Evolutionary conservation across 2,888 invertebrate genomes (phyloP).

Genomic region (Acholoe squamosa): DNA sequence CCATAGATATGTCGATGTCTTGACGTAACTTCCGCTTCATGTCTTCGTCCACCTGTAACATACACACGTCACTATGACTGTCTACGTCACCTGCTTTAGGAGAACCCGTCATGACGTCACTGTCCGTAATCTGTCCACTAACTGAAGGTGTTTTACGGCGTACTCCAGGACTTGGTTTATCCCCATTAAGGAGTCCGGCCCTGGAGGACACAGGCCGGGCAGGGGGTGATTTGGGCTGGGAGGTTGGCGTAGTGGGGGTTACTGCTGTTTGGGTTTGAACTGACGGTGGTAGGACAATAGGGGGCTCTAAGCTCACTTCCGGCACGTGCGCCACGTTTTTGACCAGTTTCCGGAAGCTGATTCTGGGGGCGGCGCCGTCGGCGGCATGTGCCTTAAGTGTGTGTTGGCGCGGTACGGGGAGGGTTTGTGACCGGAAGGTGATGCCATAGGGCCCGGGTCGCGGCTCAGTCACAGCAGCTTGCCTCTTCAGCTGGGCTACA

Average conservation of each 20-base stretch:
- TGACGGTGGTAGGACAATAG: background rate
- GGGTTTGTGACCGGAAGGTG: background rate
- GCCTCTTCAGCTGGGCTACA: background rate
- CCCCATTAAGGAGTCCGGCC: background rate
- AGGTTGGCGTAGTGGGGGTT: background rate
- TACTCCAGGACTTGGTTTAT: background rate
- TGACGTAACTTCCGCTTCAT: slow-evolving; percentile 47
- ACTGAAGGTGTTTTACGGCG: background rate
- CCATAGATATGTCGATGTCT: slow-evolving; percentile 61
- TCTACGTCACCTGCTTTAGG: background rate
- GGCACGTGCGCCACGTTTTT: slow-evolving; percentile 23
- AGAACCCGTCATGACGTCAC: background rate
- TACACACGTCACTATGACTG: slow-evolving; percentile 32
- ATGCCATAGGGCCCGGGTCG: slow-evolving; percentile 14
- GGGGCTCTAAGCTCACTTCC: background rate
- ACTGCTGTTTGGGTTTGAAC: background rate
- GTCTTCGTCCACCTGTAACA: slow-evolving; percentile 64
- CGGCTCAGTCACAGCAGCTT: background rate
- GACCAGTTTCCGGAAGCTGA: slow-evolving; percentile 43
- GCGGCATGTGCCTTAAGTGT: slow-evolving; percentile 28
- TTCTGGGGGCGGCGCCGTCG: slow-evolving; percentile 37
- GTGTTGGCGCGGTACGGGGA: background rate
- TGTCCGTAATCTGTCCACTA: background rate
- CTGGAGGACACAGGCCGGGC: background rate
- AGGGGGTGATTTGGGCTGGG: background rate